These are phyloP conservation scores for Trichogramma dendrolimi DNA, from an alignment of 2,888 invertebrate species.

Conservation along the genomic window DNA sequence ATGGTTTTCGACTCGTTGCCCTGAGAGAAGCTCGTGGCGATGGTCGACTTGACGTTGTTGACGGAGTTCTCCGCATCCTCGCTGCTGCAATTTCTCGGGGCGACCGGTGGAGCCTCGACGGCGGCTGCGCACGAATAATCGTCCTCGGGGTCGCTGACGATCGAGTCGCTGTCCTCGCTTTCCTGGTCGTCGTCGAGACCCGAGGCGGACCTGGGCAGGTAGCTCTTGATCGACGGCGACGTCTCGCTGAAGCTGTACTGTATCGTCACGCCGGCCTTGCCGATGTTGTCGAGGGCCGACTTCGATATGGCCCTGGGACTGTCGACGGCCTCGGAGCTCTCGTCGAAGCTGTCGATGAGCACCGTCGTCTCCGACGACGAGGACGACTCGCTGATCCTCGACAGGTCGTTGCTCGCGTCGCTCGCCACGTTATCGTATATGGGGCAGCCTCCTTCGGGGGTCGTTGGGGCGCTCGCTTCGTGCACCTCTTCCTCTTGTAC, in stretches of 20 bases:
- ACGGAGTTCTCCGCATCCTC: constrained; percentile 23
- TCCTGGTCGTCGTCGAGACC: not conserved
- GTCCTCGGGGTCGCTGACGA: constrained; percentile 5
- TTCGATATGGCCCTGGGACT: constrained; percentile 56
- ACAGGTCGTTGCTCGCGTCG: constrained; percentile 10
- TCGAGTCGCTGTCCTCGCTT: constrained; percentile 8
- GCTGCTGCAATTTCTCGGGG: no score
- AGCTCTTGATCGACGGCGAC: constrained; percentile 40
- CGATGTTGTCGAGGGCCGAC: constrained; percentile 64
- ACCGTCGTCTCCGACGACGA: constrained; percentile 25
- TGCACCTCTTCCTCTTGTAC: constrained; percentile 23
- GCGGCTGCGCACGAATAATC: not conserved
- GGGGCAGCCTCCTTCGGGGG: not conserved
- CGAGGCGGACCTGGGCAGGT: constrained; percentile 42
- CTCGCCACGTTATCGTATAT: not conserved
- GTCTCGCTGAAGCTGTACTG: constrained; percentile 59
- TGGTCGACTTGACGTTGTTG: constrained; percentile 39
- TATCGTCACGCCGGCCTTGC: constrained; percentile 65
- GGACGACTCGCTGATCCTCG: constrained; percentile 21
- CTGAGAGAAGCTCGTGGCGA: constrained; percentile 37
- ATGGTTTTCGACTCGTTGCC: constrained; percentile 43
- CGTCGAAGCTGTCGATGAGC: constrained; percentile 29
- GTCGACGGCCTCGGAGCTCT: constrained; percentile 37
- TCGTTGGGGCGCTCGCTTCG: constrained; percentile 25
- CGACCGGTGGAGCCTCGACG: not conserved